Percentiles rank a stretch among this genome's conserved stretches.
These are phyloP conservation scores for Charadrius vociferus DNA, from an alignment of 2,113 vertebrate species.

Conservation along the genomic window DNA sequence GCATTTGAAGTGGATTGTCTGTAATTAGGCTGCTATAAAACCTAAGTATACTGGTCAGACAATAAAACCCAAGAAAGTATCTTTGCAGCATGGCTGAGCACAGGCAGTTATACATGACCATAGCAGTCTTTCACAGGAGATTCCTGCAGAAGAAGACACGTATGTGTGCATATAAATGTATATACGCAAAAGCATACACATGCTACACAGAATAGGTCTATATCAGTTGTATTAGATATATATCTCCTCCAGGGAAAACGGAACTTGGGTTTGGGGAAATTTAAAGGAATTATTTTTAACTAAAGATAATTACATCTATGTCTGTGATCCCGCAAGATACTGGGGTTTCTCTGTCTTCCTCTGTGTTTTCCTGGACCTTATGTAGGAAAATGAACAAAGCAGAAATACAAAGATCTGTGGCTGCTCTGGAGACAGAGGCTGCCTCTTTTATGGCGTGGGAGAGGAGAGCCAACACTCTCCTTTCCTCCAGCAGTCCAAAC, in stretches of 20 bases:
- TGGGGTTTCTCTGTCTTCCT: background rate
- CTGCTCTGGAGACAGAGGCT: background rate
- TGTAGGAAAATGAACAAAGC: background rate
- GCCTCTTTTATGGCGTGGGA: background rate
- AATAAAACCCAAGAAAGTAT: conserved; percentile 4
- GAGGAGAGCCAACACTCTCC: background rate
- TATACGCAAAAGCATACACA: background rate
- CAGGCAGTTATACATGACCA: background rate
- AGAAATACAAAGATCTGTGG: conserved; percentile 1
- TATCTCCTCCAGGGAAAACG: background rate
- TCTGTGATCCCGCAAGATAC: background rate
- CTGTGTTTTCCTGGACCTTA: background rate
- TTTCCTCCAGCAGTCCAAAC: background rate
- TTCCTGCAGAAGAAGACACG: background rate
- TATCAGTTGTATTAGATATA: background rate
- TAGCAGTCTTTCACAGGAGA: background rate
- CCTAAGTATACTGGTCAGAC: conserved; percentile 9
- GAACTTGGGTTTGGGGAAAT: background rate
- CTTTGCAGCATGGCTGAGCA: background rate
- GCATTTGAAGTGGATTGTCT: conserved; percentile 33
- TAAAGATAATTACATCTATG: background rate
- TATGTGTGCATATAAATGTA: background rate
- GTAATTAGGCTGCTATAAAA: conserved; percentile 48
- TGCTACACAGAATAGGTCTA: background rate
- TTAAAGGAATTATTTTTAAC: background rate